Conservation (phyloP, 1,140 invertebrate species). For the Ectropis grisescens region DNA sequence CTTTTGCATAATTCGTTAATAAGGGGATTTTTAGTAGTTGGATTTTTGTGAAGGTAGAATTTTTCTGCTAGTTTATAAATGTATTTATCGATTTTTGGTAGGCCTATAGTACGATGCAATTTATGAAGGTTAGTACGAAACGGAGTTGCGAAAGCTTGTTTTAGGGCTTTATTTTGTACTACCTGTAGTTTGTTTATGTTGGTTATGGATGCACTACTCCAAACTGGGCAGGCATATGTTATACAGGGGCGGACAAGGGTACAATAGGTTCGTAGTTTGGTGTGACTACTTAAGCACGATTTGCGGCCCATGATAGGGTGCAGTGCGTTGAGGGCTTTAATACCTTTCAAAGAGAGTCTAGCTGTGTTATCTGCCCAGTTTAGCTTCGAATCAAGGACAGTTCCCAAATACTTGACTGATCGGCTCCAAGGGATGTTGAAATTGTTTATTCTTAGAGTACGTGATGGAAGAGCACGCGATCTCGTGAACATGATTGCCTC, state of each 20-base stretch:
- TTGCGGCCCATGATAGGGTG: constrained; percentile 6
- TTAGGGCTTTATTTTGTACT: too few species aligned
- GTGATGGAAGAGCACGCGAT: not conserved
- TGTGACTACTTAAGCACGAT: constrained; percentile 3
- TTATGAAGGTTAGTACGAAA: too few species aligned
- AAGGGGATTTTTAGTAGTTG: too few species aligned
- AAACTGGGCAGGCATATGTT: constrained; percentile 11
- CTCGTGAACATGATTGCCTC: constrained; percentile 8
- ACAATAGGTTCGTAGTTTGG: constrained; percentile 8
- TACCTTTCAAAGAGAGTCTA: not conserved
- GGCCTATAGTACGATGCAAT: too few species aligned
- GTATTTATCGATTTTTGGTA: too few species aligned
- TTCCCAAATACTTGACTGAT: constrained; percentile 1
- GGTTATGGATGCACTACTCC: constrained; percentile 5
- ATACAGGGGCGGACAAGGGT: constrained; percentile 7
- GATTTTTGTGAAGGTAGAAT: too few species aligned
- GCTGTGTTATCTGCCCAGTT: constrained; percentile 8
- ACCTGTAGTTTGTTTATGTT: constrained; percentile 8
- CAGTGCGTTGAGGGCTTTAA: constrained; percentile 1
- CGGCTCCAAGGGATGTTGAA: not conserved
- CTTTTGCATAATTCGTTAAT: too few species aligned
- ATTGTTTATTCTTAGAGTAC: constrained; percentile 1
- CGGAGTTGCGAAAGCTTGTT: too few species aligned
- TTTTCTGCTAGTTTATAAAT: too few species aligned
- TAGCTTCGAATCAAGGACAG: constrained; percentile 2